Base-by-base conservation (phyloP, 2,113 vertebrate genomes). In the Chitala chitala region DNA sequence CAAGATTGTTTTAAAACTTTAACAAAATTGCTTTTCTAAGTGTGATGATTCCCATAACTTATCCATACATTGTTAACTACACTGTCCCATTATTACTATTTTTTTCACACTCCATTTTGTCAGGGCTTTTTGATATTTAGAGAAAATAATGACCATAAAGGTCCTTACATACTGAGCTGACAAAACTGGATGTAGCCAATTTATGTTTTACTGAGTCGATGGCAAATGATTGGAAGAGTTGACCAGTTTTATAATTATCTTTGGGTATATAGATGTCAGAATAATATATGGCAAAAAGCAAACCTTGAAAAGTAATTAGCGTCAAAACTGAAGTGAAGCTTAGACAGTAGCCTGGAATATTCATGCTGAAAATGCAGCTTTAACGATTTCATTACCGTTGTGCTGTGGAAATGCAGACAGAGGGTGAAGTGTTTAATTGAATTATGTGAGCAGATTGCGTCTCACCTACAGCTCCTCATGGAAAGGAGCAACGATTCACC, bases 341-440 rank as follows among this genome's bases (percentile, higher is more conserved):
- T 63, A 48, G 51, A 63, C 50, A 51, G 80, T 58, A 56, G 63
- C 66, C 51, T 72, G 72, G 54, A 44, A 72, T 79, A 78, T 76
- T 82, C 73, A 80, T 77, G 65, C 75, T 65, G 22, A 29, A 61
- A 58, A 71, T 61, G 65, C 24, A n/a, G 9, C 50, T 61, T 71
- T 38, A 74, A 63, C 74, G 46, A 58, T 75, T 75, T 78, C 65
- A 77, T 84, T 82, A 81, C 66, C 54, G 59, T 50, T 54, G 74
- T 54, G 50, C 36, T 26, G 44, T 22, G 51, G 53, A 53, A 54
- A 66, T 59, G 38, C 38, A 55, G 42, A 65, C 71, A 78, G 68
- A 71, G 42, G 71, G 74, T 81, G 33, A 50, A 82, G 76, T 75
- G 76, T 72, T 77, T 80, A 78, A 80, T 84, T 77, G 72, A 79